phyloP scores from a whole-genome alignment of 2,113 vertebrate genomes.

The Eclectus roratus region DNA sequence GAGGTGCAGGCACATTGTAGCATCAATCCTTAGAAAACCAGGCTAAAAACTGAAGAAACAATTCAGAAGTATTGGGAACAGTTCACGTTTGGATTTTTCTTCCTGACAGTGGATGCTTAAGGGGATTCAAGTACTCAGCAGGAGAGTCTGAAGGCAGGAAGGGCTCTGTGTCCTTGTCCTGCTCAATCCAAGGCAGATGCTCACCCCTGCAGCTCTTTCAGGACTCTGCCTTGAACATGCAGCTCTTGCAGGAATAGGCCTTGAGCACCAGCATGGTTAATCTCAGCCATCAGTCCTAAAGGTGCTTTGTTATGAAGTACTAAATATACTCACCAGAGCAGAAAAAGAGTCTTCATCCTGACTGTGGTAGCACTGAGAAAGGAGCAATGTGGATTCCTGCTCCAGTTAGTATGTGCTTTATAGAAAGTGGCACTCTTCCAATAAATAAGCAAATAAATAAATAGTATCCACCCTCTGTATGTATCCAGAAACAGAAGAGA shows the following conservation, averaged over 20 bases:
- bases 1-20: not conserved
- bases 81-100: not conserved
- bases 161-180: not conserved
- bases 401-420: not conserved
- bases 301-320: not conserved
- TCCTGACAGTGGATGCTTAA: not conserved
- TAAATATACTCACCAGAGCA: not conserved
- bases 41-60: not conserved
- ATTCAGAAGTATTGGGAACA: not conserved
- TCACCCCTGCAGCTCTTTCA: not conserved
- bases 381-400: not conserved
- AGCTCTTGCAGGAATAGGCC: not conserved
- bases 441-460: slow-evolving; percentile 28
- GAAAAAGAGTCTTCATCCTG: not conserved
- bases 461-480: not conserved
- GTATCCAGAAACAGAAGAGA: not conserved
- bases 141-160: not conserved
- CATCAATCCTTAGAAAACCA: not conserved
- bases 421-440: not conserved
- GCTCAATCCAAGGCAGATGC: not conserved
- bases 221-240: not conserved
- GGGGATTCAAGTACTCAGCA: rapidly evolving
- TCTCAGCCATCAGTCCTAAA: not conserved
- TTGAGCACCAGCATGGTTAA: not conserved
- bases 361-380: not conserved